phyloP scores from a whole-genome alignment of 1,140 invertebrate species.

The Caerostris darwini region DNA sequence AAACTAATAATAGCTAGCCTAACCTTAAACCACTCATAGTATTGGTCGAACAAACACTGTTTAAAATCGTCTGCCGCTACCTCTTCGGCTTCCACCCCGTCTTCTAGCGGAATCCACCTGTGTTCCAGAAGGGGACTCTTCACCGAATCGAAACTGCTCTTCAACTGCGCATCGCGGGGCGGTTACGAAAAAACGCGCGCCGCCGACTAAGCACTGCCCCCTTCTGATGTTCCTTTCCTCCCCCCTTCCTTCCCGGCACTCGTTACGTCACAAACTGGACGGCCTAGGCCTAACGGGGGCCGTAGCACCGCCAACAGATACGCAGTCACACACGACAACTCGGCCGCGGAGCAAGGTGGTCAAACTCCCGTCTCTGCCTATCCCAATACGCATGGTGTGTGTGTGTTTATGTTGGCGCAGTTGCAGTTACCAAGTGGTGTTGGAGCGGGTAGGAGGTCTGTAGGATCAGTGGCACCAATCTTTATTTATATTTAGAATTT shows the following conservation, averaged over 20 bases:
- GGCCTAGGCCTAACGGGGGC: slow-evolving; percentile 71
- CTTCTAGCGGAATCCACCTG: not conserved
- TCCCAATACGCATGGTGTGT: not conserved
- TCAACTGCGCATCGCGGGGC: slow-evolving; percentile 1
- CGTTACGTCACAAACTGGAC: slow-evolving; percentile 75
- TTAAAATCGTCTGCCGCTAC: not conserved
- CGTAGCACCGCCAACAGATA: slow-evolving; percentile 9
- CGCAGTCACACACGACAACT: slow-evolving; percentile 55
- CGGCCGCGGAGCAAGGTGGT: slow-evolving; percentile 46
- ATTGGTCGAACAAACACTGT: not conserved
- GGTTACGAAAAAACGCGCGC: slow-evolving; percentile 50
- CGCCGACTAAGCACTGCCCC: slow-evolving; percentile 36
- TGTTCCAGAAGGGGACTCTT: not conserved
- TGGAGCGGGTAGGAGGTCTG: not conserved
- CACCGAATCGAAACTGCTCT: not conserved
- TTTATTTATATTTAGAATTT: too few relatives aligned
- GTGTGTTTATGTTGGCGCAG: slow-evolving; percentile 2
- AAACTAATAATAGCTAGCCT: too few relatives aligned
- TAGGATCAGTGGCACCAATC: not conserved
- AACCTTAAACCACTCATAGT: too few relatives aligned
- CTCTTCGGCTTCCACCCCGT: not conserved
- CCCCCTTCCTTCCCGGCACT: not conserved
- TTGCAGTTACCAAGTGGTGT: not conserved
- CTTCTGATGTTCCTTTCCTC: not conserved
- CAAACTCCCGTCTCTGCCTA: slow-evolving; percentile 30